Evolutionary conservation across 2,113 vertebrate species (phyloP).

Genomic region (Seriola aureovittata): DNA sequence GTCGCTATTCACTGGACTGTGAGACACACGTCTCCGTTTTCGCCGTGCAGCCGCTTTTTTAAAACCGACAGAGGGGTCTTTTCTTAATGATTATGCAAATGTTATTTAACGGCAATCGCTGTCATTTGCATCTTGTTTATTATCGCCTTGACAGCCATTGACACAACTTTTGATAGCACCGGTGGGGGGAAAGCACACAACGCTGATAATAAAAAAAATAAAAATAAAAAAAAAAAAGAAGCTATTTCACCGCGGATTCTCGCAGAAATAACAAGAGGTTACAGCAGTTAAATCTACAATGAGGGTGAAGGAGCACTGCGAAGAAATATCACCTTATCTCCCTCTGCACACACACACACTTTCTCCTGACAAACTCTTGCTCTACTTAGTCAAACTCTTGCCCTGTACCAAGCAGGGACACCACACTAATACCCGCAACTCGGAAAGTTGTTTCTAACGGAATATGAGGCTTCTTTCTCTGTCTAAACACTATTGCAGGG

Average conservation of each 20-base stretch:
- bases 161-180: constrained; percentile 57
- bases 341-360: constrained; percentile 47
- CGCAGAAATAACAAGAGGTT: constrained; percentile 20
- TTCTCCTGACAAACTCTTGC: constrained; percentile 73
- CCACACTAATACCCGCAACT: constrained; percentile 31
- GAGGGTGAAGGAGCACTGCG: constrained; percentile 48
- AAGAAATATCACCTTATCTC: constrained; percentile 64
- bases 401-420: constrained; percentile 59
- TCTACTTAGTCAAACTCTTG: constrained; percentile 76
- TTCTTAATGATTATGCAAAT: constrained; percentile 79
- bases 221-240: neutral
- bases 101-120: constrained; percentile 58
- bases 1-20: constrained; percentile 29
- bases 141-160: constrained; percentile 51
- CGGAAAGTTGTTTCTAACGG: constrained; percentile 51
- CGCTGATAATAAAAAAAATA: neutral
- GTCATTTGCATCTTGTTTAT: constrained; percentile 71
- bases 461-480: constrained; percentile 54
- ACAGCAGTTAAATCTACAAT: constrained; percentile 34
- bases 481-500: constrained; percentile 71
- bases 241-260: neutral
- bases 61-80: constrained; percentile 3
- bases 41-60: neutral
- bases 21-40: constrained; percentile 20
- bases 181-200: neutral